A percentile compares a stretch with the other conserved stretches of the same genome.
These are phyloP conservation scores for Octodon degus DNA, from an alignment of 2,113 vertebrate genomes.

Conservation along the genomic window DNA sequence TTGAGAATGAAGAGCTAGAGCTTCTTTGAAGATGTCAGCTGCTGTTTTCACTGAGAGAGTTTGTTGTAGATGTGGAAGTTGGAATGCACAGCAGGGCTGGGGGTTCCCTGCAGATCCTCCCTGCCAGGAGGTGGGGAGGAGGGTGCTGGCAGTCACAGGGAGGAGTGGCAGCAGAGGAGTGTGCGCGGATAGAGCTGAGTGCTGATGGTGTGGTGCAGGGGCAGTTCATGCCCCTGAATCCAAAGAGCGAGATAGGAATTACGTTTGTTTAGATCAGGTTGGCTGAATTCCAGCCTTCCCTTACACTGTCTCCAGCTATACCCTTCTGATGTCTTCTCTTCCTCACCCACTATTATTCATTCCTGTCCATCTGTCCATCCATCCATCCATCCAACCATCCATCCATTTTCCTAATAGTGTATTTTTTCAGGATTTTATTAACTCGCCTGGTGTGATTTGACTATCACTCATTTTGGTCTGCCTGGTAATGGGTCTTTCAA, in stretches of 20 bases:
- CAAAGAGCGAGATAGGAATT: not conserved
- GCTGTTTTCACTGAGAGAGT: not conserved
- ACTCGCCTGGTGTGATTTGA: not conserved
- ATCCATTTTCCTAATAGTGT: not conserved
- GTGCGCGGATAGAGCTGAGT: not conserved
- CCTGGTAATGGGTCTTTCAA: not conserved
- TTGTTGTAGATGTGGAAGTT: not conserved
- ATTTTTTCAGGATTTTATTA: constrained; percentile 41
- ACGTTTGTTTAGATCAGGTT: not conserved
- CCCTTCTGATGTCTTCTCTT: not conserved
- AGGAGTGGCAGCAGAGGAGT: not conserved
- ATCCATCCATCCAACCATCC: not conserved
- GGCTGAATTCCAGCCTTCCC: not conserved
- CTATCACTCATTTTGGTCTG: not conserved
- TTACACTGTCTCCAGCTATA: too few relatives aligned
- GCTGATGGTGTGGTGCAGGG: not conserved
- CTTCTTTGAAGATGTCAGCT: not conserved
- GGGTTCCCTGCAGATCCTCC: not conserved
- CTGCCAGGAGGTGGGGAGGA: not conserved
- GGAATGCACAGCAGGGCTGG: not conserved
- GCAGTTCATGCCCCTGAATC: not conserved
- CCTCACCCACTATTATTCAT: not conserved
- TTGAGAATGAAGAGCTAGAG: not conserved
- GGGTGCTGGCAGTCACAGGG: too few relatives aligned
- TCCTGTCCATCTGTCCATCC: not conserved